A percentile compares a stretch with the other conserved stretches of the same genome.
Conservation (phyloP, 2,888 invertebrate species). For the Frankliniella fusca region DNA sequence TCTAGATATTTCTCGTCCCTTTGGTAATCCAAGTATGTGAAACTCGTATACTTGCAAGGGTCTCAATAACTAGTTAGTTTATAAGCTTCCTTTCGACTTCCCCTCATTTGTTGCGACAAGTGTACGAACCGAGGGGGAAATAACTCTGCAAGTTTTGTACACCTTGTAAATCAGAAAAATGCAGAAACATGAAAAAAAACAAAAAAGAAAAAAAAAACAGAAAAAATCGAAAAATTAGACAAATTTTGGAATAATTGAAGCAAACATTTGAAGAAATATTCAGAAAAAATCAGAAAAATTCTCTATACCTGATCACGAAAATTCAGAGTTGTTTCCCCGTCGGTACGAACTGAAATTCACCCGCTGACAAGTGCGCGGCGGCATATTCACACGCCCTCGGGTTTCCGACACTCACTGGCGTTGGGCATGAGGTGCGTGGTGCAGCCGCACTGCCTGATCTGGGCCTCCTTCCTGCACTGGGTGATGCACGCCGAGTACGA, state of each 20-base stretch:
- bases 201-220: neutral
- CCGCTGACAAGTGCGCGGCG: too few relatives aligned
- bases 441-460: slow-evolving; percentile 60
- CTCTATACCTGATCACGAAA: neutral
- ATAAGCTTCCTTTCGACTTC: too few relatives aligned
- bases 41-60: too few relatives aligned
- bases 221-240: neutral
- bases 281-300: slow-evolving; percentile 15
- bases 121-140: too few relatives aligned
- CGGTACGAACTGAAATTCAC: too few relatives aligned
- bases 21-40: too few relatives aligned
- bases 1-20: too few relatives aligned
- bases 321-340: too few relatives aligned
- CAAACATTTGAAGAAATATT: slow-evolving; percentile 29
- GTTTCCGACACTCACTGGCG: slow-evolving; percentile 48
- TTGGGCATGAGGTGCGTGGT: slow-evolving; percentile 66
- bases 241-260: neutral
- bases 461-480: slow-evolving; percentile 63
- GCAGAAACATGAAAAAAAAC: neutral
- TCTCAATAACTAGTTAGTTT: too few relatives aligned
- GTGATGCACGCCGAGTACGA: slow-evolving; percentile 70
- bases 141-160: too few relatives aligned
- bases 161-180: too few relatives aligned
- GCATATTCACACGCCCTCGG: neutral
- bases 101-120: too few relatives aligned